Base-by-base conservation (phyloP, 2,797 vertebrate species). In the Acestrorhynchus altus region DNA sequence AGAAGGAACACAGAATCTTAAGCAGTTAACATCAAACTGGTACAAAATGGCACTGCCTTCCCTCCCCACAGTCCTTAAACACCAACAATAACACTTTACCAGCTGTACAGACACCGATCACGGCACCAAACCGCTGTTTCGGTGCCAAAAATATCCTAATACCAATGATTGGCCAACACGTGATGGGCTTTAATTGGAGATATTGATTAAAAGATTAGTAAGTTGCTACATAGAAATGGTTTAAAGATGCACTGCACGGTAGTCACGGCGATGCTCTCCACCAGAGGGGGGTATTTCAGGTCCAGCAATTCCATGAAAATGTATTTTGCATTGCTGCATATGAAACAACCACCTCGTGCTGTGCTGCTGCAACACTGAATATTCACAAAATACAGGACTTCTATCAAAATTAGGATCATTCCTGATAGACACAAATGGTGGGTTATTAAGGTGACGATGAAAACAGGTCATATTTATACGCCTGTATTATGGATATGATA, bases 1-100 rank as follows among this genome's bases (percentile, higher is more conserved):
- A 66, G 70, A 64, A 74, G 44, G 52, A 73, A 73, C 76, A 82
- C 73, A 80, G 63, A 76, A 74, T 65, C 65, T 46, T 20, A 75
- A 78, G 79, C 72, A 72, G 20, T 80, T 79, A 35, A 84, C 75
- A 84, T 71, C 69, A 81, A 78, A 75, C 15, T 57, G 40, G 70
- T 81, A 81, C 56, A 77, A 69, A 59, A 84, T 80, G 76, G 80
- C 83, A 82, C 77, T 40, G 22, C 9, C 52, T 67, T 65, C 31
- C 63, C 56, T 28, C 1, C 40, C 8, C 13, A 56, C 42, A 47
- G 24, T 42, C 28, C 51, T 57, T 61, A 18, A 51, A 28, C 4
- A 8, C 1, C 0, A 60, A 67, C 1, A 46, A 57, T 56, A 70
- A 79, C 65, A 74, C 52, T 60, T 71, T 28, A 75, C 39, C 66